Conservation (phyloP, 2,888 invertebrate species). For the Lasioglossum leucozonium region DNA sequence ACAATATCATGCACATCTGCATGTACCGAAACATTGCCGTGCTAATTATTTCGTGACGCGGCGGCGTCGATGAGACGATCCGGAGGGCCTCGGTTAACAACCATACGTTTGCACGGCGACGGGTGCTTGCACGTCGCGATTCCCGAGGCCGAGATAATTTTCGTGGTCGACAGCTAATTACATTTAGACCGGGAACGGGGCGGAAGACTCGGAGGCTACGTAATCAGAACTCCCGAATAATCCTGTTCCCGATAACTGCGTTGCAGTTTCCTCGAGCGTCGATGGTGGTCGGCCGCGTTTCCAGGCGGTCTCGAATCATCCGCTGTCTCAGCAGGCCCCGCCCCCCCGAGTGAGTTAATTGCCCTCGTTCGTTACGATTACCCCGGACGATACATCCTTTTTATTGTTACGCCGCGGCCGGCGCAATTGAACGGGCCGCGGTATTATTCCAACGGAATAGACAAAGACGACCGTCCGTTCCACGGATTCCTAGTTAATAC, state of each 20-base stretch:
- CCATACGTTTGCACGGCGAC: neutral
- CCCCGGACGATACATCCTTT: constrained; percentile 69
- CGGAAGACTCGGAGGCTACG: constrained; percentile 71
- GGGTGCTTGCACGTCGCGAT: constrained; percentile 32
- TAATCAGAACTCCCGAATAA: constrained; percentile 77
- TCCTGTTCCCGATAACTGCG: constrained; percentile 74
- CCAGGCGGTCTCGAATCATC: constrained; percentile 51
- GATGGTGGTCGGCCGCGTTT: constrained; percentile 44
- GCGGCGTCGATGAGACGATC: neutral
- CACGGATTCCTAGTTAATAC: constrained; percentile 51
- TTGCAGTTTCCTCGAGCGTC: constrained; percentile 66
- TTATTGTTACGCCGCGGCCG: constrained; percentile 46
- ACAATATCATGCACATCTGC: too few relatives aligned
- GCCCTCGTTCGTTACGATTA: constrained; percentile 70
- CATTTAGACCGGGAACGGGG: constrained; percentile 71
- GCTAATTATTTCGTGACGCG: neutral
- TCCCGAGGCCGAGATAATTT: constrained; percentile 56
- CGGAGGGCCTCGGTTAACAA: neutral
- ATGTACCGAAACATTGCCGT: neutral
- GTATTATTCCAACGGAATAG: neutral
- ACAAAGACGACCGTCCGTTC: neutral
- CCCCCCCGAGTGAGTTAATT: constrained; percentile 69
- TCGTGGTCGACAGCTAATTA: constrained; percentile 75
- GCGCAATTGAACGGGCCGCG: constrained; percentile 6
- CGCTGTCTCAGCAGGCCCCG: constrained; percentile 62